Evolutionary conservation across 2,888 invertebrate species (phyloP).

Genomic region (Dioctria linearis): DNA sequence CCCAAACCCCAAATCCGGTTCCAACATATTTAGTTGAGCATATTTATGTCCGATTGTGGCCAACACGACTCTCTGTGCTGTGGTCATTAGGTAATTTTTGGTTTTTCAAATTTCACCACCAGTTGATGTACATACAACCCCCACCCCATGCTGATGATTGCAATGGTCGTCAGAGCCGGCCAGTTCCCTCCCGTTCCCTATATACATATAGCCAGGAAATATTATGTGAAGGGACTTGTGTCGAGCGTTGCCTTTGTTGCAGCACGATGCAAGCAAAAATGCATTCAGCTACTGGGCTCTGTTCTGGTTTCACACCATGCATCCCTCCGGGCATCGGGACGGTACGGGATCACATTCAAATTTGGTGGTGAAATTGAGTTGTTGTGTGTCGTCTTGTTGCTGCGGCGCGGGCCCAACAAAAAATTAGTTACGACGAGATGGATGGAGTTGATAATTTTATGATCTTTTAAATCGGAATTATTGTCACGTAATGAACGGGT

Average conservation of each 20-base stretch:
- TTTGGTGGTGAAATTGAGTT: constrained; percentile 42
- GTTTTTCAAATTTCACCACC: constrained; percentile 57
- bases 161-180: neutral
- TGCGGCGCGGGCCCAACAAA: neutral
- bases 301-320: neutral
- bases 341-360: constrained; percentile 28
- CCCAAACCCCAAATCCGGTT: neutral
- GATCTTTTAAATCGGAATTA: constrained; percentile 49
- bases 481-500: constrained; percentile 46
- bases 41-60: constrained; percentile 57
- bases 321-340: constrained; percentile 8
- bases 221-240: neutral
- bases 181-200: neutral
- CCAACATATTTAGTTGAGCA: constrained; percentile 49
- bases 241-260: neutral
- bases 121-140: constrained; percentile 15
- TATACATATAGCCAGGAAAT: neutral
- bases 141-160: neutral
- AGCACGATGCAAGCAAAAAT: constrained; percentile 22
- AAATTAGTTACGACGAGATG: constrained; percentile 19
- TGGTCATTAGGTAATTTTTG: constrained; percentile 58
- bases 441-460: constrained; percentile 36
- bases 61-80: constrained; percentile 53
- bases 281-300: constrained; percentile 3
- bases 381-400: constrained; percentile 41